Evolutionary conservation across 2,797 vertebrate genomes (phyloP).

Genomic region (Sebastiscus tertius): DNA sequence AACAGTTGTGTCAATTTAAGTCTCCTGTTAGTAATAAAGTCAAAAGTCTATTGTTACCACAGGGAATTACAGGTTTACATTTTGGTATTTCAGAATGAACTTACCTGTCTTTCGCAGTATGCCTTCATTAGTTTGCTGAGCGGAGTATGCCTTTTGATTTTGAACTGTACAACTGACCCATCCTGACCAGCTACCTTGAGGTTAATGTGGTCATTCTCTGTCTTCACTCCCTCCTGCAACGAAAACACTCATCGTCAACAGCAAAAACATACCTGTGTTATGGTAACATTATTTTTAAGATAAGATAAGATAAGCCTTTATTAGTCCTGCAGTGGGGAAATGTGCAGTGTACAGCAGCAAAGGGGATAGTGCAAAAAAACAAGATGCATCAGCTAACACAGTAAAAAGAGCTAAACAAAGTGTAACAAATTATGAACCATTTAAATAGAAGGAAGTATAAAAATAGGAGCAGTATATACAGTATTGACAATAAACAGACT

Average conservation of each 20-base stretch:
- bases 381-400: too few species aligned
- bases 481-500: too few species aligned
- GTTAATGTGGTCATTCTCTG: slow-evolving; percentile 92
- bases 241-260: slow-evolving; percentile 8
- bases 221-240: slow-evolving; percentile 90
- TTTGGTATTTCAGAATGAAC: not conserved
- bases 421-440: too few species aligned
- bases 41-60: not conserved
- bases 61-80: not conserved
- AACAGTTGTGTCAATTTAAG: not conserved
- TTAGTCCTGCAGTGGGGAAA: too few species aligned
- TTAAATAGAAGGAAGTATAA: too few species aligned
- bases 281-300: not conserved
- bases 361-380: too few species aligned
- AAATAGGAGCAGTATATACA: too few species aligned
- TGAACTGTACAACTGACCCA: slow-evolving; percentile 92
- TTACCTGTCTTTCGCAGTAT: slow-evolving; percentile 92
- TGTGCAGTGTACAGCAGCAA: too few species aligned
- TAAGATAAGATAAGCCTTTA: too few species aligned
- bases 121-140: slow-evolving; percentile 94
- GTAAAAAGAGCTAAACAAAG: too few species aligned
- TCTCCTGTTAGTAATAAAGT: not conserved
- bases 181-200: slow-evolving; percentile 92
- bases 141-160: slow-evolving; percentile 92
- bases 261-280: not conserved